These are phyloP conservation scores for Sarcophaga variegata DNA, from an alignment of 2,888 invertebrate genomes.

Conservation along the genomic window DNA sequence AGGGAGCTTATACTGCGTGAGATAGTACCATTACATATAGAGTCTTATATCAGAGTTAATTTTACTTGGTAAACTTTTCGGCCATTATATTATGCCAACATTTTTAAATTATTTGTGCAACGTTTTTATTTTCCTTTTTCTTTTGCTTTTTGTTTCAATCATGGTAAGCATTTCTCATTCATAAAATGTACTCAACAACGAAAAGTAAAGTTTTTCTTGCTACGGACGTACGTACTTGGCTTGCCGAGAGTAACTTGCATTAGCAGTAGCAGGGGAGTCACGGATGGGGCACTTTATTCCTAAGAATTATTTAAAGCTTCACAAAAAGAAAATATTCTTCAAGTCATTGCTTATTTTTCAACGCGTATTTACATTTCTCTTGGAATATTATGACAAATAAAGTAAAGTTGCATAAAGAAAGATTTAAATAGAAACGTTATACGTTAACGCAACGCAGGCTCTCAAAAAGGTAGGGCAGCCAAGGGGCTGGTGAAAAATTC, in stretches of 20 bases:
- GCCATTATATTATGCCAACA: no score
- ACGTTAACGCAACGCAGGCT: no score
- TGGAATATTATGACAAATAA: conserved; percentile 65
- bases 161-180: neutral
- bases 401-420: conserved; percentile 31
- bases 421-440: neutral
- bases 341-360: conserved; percentile 47
- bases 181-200: conserved; percentile 41
- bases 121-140: neutral
- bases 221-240: no score
- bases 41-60: neutral
- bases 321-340: conserved; percentile 48
- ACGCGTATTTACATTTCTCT: conserved; percentile 58
- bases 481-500: neutral
- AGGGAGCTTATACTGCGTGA: no score
- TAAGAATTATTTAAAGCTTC: no score
- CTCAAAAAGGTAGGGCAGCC: neutral
- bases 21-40: no score
- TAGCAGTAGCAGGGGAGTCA: no score
- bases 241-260: no score
- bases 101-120: neutral
- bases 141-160: neutral
- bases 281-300: no score
- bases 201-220: conserved; percentile 43
- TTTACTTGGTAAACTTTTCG: neutral